These are phyloP conservation scores for Catocala fraxini DNA, from an alignment of 2,888 invertebrate genomes.

Conservation along the genomic window DNA sequence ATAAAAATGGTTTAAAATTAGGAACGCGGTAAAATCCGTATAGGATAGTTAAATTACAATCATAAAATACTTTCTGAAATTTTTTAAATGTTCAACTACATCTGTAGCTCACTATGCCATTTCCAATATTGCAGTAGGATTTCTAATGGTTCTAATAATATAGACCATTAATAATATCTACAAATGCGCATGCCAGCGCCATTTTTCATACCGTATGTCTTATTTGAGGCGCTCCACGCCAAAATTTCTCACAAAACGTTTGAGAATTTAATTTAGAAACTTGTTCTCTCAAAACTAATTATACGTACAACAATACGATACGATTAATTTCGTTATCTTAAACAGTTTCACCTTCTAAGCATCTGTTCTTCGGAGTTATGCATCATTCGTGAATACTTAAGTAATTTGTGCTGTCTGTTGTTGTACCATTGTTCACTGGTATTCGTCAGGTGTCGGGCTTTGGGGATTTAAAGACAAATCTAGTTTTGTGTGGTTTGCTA, in stretches of 20 bases:
- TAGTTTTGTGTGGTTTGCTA: too few species aligned
- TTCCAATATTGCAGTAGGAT: too few species aligned
- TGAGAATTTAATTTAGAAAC: conserved; percentile 49
- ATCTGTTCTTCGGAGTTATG: conserved; percentile 37
- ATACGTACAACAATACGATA: conserved; percentile 43
- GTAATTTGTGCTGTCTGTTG: conserved; percentile 32
- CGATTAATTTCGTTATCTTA: conserved; percentile 49
- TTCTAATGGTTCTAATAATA: too few species aligned
- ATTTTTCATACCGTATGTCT: conserved; percentile 17
- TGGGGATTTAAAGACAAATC: background rate
- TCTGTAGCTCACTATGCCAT: too few species aligned
- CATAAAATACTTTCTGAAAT: too few species aligned
- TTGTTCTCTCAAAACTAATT: conserved; percentile 50
- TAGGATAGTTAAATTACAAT: too few species aligned
- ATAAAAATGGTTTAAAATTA: too few species aligned
- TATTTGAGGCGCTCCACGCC: conserved; percentile 6
- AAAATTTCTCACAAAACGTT: conserved; percentile 36
- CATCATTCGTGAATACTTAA: conserved; percentile 31
- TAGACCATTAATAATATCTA: too few species aligned
- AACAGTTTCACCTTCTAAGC: conserved; percentile 39
- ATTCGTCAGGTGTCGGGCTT: too few species aligned
- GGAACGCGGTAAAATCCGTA: too few species aligned
- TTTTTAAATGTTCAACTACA: too few species aligned
- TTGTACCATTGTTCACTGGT: background rate
- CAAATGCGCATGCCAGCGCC: background rate